phyloP scores from a whole-genome alignment of 2,888 invertebrate genomes.

The Malacosoma neustria region DNA sequence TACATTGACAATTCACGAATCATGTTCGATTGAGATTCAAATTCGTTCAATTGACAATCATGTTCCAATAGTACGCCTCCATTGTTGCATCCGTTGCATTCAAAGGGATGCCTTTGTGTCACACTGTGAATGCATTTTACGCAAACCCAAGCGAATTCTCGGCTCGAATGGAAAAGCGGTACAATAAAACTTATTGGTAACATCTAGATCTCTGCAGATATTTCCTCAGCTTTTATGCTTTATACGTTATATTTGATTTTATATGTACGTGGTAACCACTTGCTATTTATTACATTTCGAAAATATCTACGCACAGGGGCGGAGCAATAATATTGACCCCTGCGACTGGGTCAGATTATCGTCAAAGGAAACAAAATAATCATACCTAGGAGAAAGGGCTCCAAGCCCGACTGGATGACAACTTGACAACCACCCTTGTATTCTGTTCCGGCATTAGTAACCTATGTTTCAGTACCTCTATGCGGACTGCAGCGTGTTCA shows the following conservation, averaged over 20 bases:
- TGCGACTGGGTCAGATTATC: too few relatives aligned
- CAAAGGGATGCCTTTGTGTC: constrained; percentile 28
- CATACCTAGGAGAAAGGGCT: too few relatives aligned
- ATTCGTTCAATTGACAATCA: neutral
- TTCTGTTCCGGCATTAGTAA: too few relatives aligned
- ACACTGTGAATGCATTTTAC: constrained; percentile 28
- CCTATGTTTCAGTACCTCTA: too few relatives aligned
- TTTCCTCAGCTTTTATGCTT: neutral
- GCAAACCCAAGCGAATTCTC: constrained; percentile 17
- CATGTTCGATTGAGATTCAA: neutral
- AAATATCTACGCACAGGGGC: too few relatives aligned
- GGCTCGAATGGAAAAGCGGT: constrained; percentile 22
- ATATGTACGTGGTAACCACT: neutral
- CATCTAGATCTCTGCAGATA: constrained; percentile 5
- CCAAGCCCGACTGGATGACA: too few relatives aligned
- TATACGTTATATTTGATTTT: neutral
- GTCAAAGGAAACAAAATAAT: too few relatives aligned
- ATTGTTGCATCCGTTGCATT: constrained; percentile 20
- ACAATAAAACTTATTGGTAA: constrained; percentile 16
- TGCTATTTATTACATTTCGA: too few relatives aligned
- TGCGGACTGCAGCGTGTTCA: too few relatives aligned
- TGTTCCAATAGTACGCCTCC: constrained; percentile 3
- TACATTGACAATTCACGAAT: neutral
- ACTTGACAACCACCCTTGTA: too few relatives aligned
- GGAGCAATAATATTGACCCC: too few relatives aligned